Percentiles rank a stretch among this genome's conserved stretches.
phyloP scores from a whole-genome alignment of 2,888 invertebrate genomes.

The Empis livida region DNA sequence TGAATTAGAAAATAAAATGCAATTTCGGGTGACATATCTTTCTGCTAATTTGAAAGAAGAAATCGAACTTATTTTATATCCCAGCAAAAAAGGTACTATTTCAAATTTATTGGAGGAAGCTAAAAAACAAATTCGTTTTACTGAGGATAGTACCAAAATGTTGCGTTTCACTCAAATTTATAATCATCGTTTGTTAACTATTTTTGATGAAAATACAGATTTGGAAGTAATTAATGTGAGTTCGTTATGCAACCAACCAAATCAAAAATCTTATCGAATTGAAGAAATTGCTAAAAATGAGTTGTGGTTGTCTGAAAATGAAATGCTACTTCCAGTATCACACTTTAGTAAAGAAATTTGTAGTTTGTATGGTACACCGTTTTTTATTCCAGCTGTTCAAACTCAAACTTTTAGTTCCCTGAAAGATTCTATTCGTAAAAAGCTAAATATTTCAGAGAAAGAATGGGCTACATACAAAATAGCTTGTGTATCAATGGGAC shows the following conservation, averaged over 20 bases:
- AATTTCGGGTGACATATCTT: conserved; percentile 78
- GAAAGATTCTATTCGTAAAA: conserved; percentile 82
- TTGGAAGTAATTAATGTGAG: conserved; percentile 41
- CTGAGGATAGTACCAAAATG: conserved; percentile 76
- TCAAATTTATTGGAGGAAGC: conserved; percentile 87
- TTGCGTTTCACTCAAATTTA: conserved; percentile 68
- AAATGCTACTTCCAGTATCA: conserved; percentile 86
- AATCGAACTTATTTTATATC: conserved; percentile 91
- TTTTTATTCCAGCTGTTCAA: conserved; percentile 78
- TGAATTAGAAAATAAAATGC: conserved; percentile 94
- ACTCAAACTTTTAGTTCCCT: conserved; percentile 76
- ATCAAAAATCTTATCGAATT: conserved; percentile 57
- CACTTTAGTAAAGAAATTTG: conserved; percentile 95
- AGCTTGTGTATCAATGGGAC: conserved; percentile 75
- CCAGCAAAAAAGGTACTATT: conserved; percentile 88
- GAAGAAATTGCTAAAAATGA: conserved; percentile 94
- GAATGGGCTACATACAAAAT: conserved; percentile 98
- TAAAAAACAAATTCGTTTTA: conserved; percentile 77
- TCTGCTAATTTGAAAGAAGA: conserved; percentile 86
- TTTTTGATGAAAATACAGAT: conserved; percentile 56
- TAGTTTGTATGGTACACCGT: conserved; percentile 87
- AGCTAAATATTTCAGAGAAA: conserved; percentile 85
- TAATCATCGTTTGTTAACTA: conserved; percentile 55
- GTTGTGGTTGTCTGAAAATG: conserved; percentile 61
- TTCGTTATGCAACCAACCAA: conserved; percentile 32